Conservation (phyloP, 2,797 vertebrate genomes). For the Hippoglossus hippoglossus region DNA sequence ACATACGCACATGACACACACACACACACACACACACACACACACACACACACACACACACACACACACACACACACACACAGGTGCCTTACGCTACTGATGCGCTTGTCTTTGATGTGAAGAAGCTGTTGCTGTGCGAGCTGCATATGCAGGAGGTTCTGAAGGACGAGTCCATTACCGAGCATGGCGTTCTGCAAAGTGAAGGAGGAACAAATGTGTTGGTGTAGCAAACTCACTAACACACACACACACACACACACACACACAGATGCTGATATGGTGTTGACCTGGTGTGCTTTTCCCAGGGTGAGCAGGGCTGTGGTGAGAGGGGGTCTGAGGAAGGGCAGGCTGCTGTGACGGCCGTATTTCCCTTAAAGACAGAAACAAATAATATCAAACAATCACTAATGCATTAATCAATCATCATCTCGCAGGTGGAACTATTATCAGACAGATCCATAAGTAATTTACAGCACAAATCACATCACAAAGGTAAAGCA, state of each 20-base stretch:
- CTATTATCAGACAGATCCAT: slow-evolving; percentile 44
- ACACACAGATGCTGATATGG: background rate
- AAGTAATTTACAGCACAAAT: slow-evolving; percentile 27
- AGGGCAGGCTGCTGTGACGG: slow-evolving; percentile 80
- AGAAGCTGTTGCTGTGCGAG: slow-evolving; percentile 92
- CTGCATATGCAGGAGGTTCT: slow-evolving; percentile 92
- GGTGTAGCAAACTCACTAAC: background rate
- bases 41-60: slow-evolving; percentile 1
- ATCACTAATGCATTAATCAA: slow-evolving; percentile 38
- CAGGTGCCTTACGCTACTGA: slow-evolving; percentile 87
- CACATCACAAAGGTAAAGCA: background rate
- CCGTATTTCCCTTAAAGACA: slow-evolving; percentile 82
- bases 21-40: slow-evolving; percentile 31
- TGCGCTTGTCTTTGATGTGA: slow-evolving; percentile 91
- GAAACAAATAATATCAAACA: slow-evolving; percentile 16
- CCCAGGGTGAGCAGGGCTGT: slow-evolving; percentile 91
- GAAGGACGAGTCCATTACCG: slow-evolving; percentile 89
- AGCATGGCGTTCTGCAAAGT: slow-evolving; percentile 82
- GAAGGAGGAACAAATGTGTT: slow-evolving; percentile 3
- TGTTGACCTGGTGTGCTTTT: slow-evolving; percentile 93
- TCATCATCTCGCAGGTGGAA: slow-evolving; percentile 26
- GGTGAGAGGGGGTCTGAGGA: slow-evolving; percentile 87
- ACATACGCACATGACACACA: slow-evolving; percentile 1
- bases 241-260: background rate
- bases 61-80: slow-evolving; percentile 1